phyloP scores from a whole-genome alignment of 1,140 invertebrate genomes.

The Thaumatotibia leucotreta region DNA sequence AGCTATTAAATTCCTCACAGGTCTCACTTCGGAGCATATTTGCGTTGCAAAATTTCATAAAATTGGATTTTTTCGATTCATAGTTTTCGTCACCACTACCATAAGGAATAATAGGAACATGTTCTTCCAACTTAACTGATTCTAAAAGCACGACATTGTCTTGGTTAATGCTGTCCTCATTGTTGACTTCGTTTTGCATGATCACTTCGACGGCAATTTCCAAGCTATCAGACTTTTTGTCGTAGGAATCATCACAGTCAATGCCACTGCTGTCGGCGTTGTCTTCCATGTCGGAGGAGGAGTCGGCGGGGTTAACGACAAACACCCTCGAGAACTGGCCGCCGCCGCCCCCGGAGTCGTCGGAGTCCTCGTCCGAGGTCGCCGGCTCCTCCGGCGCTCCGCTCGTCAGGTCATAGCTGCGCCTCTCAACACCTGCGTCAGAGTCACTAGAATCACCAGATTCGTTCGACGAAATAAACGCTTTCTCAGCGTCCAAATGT shows the following conservation, averaged over 20 bases:
- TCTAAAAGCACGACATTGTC: slow-evolving; percentile 55
- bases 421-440: slow-evolving; percentile 60
- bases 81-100: slow-evolving; percentile 34
- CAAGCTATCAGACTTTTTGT: slow-evolving; percentile 64
- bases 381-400: slow-evolving; percentile 66
- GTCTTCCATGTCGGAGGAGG: slow-evolving; percentile 80
- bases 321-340: slow-evolving; percentile 85
- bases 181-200: slow-evolving; percentile 43
- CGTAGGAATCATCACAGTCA: slow-evolving; percentile 69
- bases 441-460: slow-evolving; percentile 74
- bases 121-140: slow-evolving; percentile 54
- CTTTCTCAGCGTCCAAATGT: slow-evolving; percentile 77
- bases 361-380: slow-evolving; percentile 80
- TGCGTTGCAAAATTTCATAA: slow-evolving; percentile 60
- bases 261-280: slow-evolving; percentile 72
- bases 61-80: slow-evolving; percentile 40
- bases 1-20: slow-evolving; percentile 66
- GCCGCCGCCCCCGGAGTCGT: slow-evolving; percentile 81
- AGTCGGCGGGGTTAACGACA: slow-evolving; percentile 83
- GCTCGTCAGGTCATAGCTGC: slow-evolving; percentile 74
- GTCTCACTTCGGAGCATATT: slow-evolving; percentile 68
- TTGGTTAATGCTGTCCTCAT: slow-evolving; percentile 33
- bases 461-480: slow-evolving; percentile 74
- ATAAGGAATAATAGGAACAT: slow-evolving; percentile 49
- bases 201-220: slow-evolving; percentile 53